Base-by-base conservation (phyloP, 2,113 vertebrate genomes). In the Scalopus aquaticus region DNA sequence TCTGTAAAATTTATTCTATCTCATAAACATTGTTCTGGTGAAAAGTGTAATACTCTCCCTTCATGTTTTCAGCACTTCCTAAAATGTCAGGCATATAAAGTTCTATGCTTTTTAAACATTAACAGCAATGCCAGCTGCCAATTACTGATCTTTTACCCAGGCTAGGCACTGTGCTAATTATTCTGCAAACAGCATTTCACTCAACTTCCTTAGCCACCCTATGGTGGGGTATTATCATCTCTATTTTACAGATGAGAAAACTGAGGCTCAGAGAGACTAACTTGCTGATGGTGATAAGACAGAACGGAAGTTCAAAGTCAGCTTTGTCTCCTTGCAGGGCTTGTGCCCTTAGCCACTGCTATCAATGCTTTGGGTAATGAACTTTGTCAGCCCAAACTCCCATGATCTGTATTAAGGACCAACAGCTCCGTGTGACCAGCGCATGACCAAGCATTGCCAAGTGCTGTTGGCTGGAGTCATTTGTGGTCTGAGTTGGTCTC, bases 401-500 rank as follows among this genome's bases (percentile, higher is more conserved):
- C 82, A 19, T 93, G 93, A 96, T 51, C 58, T 26, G 74, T 10
- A 49, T 72, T 65, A 86, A 67, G 72, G 54, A 32, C 84, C 6
- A 15, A 62, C 9, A 26, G 56, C 22, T 32, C 67, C 78, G 0
- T 88, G 93, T 96, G 97, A 97, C 88, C 5, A 10, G 30, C 19
- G 54, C 2, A 2, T 96, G 95, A 97, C 74, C 0, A 0, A 70
- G 74, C 78, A 82, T 1, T 28, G 73, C 85, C 77, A 73, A 84
- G 58, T 1, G 7, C 24, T 56, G 89, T 62, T 90, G 82, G 86
- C 9, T 58, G 65, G 37, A 95, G 28, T 74, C 56, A 20, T 78
- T 54, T 93, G 95, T 65, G 94, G 82, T 92, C 85, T 3, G 19
- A 82, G n/a, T 6, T 74, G 86, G 56, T 79, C 91, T 94, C 56